Percentiles rank a stretch among this genome's conserved stretches.
Evolutionary conservation across 92 coral and sea anemone species (phyloP).

Genomic region (Heliopora coerulea): DNA sequence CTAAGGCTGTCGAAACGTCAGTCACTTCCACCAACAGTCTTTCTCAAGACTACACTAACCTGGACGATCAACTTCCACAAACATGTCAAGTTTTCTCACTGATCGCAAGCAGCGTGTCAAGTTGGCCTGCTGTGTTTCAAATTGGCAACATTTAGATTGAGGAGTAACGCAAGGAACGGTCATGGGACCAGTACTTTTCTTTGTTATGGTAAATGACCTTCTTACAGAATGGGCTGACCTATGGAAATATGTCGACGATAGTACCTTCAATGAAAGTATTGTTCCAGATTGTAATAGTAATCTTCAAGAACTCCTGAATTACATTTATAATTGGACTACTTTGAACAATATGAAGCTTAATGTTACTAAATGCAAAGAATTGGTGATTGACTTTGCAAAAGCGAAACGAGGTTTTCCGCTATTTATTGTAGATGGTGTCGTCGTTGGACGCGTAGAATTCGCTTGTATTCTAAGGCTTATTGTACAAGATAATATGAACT

Average conservation of each 20-base stretch:
- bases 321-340: slow-evolving; percentile 14
- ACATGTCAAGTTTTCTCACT: too few relatives aligned
- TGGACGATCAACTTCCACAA: too few relatives aligned
- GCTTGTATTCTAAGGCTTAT: slow-evolving; percentile 10
- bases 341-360: slow-evolving; percentile 30
- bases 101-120: too few relatives aligned
- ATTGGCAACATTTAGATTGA: too few relatives aligned
- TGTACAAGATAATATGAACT: slow-evolving; percentile 20
- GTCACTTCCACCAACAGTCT: too few relatives aligned
- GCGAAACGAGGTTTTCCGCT: background rate
- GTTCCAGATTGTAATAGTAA: too few relatives aligned
- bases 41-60: too few relatives aligned
- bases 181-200: slow-evolving; percentile 18
- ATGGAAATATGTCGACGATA: too few relatives aligned
- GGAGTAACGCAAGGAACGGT: slow-evolving; percentile 34
- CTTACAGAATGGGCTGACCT: slow-evolving; percentile 1
- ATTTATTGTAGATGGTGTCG: background rate
- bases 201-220: slow-evolving; percentile 32
- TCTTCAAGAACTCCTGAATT: slow-evolving; percentile 16
- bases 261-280: too few relatives aligned
- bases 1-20: too few relatives aligned
- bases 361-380: slow-evolving; percentile 30
- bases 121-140: too few relatives aligned
- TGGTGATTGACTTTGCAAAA: background rate
- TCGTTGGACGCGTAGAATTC: background rate